Base-by-base conservation (phyloP, 2,797 vertebrate species). In the Caiman crocodilus region DNA sequence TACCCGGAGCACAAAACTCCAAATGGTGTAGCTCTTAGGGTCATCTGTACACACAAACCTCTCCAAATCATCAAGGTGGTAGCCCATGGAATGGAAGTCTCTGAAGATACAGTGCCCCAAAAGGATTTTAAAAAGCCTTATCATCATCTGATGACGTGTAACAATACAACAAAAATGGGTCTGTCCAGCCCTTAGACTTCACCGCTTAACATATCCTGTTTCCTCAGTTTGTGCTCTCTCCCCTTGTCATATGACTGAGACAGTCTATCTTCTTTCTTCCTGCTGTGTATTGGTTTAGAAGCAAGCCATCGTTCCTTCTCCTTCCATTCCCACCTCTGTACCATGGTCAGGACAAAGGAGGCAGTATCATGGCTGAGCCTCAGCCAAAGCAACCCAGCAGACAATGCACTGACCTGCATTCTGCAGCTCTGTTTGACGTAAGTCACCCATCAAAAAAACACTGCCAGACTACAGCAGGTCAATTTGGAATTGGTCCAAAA, bases 231-330 rank as follows among this genome's bases (percentile, higher is more conserved):
- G 42, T 42, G 42, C 42, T 42, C 42, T 42, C 7, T 42, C 42
- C 42, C 42, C 42, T 42, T 42, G 42, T 42, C 7, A 42, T 21
- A 9, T 61, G 69, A 71, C 28, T 11, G 67, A 16, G 60, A 58
- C 20, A 90, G 56, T 55, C 18, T 12, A 5, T 4, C 3, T 61
- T 57, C 30, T 85, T 69, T 15, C 78, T 58, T 12, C 5, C 7
- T 28, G 1, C 7, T 7, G 15, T 21, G 30, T 60, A n/a, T 13
- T 5, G 17, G n/a, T 42, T 42, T 77, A 71, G 26, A 20, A 14
- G 11, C 0, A 0, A 74, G 20, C 65, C 64, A 69, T 50, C 10
- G 26, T 18, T 25, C 5, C 2, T 7, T 30, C 58, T 7, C 1
- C 17, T 84, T 69, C 55, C 75, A 58, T 67, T 57, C 30, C 2